Percentiles rank a stretch among this genome's conserved stretches.
These are phyloP conservation scores for Alca torda DNA, from an alignment of 2,797 vertebrate genomes.

Conservation along the genomic window DNA sequence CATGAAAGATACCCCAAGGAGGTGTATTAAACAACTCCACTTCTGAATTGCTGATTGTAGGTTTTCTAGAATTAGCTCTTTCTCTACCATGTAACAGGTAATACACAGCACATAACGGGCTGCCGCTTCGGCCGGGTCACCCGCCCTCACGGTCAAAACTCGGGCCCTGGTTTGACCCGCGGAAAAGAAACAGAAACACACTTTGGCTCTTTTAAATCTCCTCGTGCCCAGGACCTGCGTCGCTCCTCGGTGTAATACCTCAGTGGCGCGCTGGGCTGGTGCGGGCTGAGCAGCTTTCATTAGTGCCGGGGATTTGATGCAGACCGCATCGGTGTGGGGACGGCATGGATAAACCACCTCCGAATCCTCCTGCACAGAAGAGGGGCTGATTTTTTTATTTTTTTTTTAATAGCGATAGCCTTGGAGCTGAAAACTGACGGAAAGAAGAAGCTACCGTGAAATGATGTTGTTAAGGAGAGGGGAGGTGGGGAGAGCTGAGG, in stretches of 20 bases:
- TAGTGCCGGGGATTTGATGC: neutral
- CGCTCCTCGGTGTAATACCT: accelerated
- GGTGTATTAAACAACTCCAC: neutral
- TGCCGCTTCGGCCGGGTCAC: neutral
- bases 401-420: neutral
- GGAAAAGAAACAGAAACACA: neutral
- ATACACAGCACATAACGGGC: accelerated
- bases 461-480: accelerated
- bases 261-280: accelerated
- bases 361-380: neutral
- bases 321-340: too few relatives aligned
- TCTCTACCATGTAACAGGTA: accelerated
- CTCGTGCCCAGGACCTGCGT: accelerated
- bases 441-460: neutral
- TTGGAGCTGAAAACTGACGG: neutral
- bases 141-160: too few relatives aligned
- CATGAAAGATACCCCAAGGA: neutral
- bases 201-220: neutral
- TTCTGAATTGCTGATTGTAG: neutral
- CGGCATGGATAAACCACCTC: neutral
- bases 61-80: neutral
- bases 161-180: accelerated
- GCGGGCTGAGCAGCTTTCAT: too few relatives aligned
- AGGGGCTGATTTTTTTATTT: neutral
- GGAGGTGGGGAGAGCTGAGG: neutral